These are phyloP conservation scores for Meandrusa payeni DNA, from an alignment of 2,888 invertebrate species.

Conservation along the genomic window DNA sequence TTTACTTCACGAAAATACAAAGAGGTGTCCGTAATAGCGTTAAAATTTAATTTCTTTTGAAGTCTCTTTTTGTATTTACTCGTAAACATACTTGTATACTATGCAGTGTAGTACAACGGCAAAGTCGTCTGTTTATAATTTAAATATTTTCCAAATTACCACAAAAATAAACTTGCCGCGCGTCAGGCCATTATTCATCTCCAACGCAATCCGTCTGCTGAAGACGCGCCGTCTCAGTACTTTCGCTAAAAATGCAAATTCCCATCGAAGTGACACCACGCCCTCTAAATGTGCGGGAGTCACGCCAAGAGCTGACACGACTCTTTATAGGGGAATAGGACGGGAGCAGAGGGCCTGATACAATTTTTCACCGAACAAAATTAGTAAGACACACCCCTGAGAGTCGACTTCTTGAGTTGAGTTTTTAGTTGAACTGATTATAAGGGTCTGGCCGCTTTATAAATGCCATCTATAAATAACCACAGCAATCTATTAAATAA, in stretches of 20 bases:
- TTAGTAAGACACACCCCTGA: slow-evolving; percentile 67
- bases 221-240: slow-evolving; percentile 68
- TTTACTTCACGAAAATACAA: too few relatives aligned
- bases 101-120: too few relatives aligned
- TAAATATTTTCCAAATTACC: slow-evolving; percentile 20
- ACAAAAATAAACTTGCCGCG: slow-evolving; percentile 29
- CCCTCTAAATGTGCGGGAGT: slow-evolving; percentile 47
- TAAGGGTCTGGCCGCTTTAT: slow-evolving; percentile 8
- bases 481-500: too few relatives aligned
- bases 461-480: slow-evolving; percentile 15
- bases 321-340: slow-evolving; percentile 45
- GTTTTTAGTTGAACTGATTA: slow-evolving; percentile 25
- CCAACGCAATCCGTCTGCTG: slow-evolving; percentile 63
- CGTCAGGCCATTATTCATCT: slow-evolving; percentile 66
- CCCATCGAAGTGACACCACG: slow-evolving; percentile 66
- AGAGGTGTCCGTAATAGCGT: too few relatives aligned
- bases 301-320: slow-evolving; percentile 47
- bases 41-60: too few relatives aligned
- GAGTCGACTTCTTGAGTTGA: slow-evolving; percentile 40
- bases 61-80: too few relatives aligned
- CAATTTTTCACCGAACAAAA: slow-evolving; percentile 75
- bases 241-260: slow-evolving; percentile 79
- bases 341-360: slow-evolving; percentile 32
- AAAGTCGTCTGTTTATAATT: slow-evolving; percentile 2
- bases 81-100: too few relatives aligned